phyloP scores from a whole-genome alignment of 2,888 invertebrate species.

The Strigamia crassipes region DNA sequence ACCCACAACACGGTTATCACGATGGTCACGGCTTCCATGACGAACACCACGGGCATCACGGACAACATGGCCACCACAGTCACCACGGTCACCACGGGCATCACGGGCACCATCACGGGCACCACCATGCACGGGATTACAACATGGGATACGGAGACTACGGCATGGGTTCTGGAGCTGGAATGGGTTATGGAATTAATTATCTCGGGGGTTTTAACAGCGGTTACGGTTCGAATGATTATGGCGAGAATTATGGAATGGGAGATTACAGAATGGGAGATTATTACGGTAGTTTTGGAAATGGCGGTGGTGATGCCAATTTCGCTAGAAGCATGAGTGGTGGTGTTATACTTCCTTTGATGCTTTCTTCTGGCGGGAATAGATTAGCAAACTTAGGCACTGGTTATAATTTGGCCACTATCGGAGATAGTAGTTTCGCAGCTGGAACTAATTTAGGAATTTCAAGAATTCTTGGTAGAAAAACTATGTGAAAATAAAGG shows the following conservation, averaged over 20 bases:
- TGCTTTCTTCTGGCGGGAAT: not conserved
- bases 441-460: not conserved
- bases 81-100: not conserved
- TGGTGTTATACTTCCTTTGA: not conserved
- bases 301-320: not conserved
- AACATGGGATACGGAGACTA: not conserved
- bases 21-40: not conserved
- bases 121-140: not conserved
- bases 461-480: not conserved
- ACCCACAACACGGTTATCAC: not conserved
- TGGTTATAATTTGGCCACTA: not conserved
- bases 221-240: not conserved
- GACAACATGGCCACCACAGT: not conserved
- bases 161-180: not conserved
- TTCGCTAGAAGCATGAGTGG: not conserved
- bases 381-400: not conserved
- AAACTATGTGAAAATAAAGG: not conserved
- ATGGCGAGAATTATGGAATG: not conserved
- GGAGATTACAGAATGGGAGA: not conserved
- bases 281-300: not conserved
- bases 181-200: not conserved
- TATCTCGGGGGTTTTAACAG: not conserved
- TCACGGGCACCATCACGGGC: not conserved
- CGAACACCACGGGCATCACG: not conserved
- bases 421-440: not conserved